These are phyloP conservation scores for Cacatua alba DNA, from an alignment of 2,113 vertebrate genomes.

Conservation along the genomic window DNA sequence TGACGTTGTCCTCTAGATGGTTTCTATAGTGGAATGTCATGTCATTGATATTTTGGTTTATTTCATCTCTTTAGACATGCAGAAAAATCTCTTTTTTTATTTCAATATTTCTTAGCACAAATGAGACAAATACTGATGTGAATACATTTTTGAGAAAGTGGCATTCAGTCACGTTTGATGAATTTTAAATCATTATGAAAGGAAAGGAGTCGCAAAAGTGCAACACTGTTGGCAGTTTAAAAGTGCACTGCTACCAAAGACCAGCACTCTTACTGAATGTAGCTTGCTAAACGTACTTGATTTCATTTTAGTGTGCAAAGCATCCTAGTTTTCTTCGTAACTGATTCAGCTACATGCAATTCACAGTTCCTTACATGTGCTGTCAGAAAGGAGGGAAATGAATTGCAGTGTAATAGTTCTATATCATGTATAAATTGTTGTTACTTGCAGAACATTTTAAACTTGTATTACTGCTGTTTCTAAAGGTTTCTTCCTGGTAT, in stretches of 20 bases:
- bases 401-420: neutral
- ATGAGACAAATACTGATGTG: neutral
- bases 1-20: neutral
- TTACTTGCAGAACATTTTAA: neutral
- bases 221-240: neutral
- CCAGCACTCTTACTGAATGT: neutral
- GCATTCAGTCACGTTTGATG: neutral
- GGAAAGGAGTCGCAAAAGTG: neutral
- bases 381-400: neutral
- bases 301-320: neutral
- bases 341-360: neutral
- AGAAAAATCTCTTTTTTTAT: neutral
- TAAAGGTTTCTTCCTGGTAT: neutral
- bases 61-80: slow-evolving; percentile 38
- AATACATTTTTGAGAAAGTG: slow-evolving; percentile 3
- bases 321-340: neutral
- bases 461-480: neutral
- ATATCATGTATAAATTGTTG: neutral
- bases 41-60: slow-evolving; percentile 38
- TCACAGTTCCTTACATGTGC: neutral
- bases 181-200: neutral
- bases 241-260: neutral
- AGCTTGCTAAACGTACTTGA: neutral
- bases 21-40: slow-evolving; percentile 27
- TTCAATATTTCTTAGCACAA: neutral